Base-by-base conservation (phyloP, 2,797 vertebrate genomes). In the Anguilla megastoma region DNA sequence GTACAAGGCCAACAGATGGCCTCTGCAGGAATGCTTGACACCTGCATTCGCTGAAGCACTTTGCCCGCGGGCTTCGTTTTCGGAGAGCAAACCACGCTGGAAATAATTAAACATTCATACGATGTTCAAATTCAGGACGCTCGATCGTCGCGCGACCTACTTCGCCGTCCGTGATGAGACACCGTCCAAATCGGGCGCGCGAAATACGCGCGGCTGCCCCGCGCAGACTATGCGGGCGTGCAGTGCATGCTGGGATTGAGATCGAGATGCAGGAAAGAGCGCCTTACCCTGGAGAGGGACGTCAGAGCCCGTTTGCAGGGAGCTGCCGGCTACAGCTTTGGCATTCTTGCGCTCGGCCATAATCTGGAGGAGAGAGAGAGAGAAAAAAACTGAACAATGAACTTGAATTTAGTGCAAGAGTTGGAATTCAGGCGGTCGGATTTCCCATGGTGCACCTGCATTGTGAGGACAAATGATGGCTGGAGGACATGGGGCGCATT, bases 281-380 rank as follows among this genome's bases (percentile, higher is more conserved):
- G 54, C 89, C 18, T 36, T 97, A 99, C 98, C 98, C 98, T 98
- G 98, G 92, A 99, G 94, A 88, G 98, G 98, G 87, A 99, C 97
- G 66, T 99, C 98, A 0, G 97, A 97, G 89, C 95, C 95, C 87
- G 95, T 97, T 89, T 98, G 97, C 90, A 97, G 94, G 0, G 98
- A 97, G 93, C 96, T 97, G 93, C 97, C 96, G 93, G 97, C 98
- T 94, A 97, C 95, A 93, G 98, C 97, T 95, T 98, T 98, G 95
- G 97, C 97, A 93, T 97, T 98, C 96, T 97, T 99, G 94, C 97
- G 96, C 93, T 99, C 98, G 6, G 98, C 98, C 98, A 99, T 99
- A 95, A 99, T 99, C 98, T 99, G 94, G 66, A 90, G 36, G 86
- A 87, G 45, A 84, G 76, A 56, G 86, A 33, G 33, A 33, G 33